Conservation (phyloP, 2,888 invertebrate genomes). For the Abrostola tripartita region DNA sequence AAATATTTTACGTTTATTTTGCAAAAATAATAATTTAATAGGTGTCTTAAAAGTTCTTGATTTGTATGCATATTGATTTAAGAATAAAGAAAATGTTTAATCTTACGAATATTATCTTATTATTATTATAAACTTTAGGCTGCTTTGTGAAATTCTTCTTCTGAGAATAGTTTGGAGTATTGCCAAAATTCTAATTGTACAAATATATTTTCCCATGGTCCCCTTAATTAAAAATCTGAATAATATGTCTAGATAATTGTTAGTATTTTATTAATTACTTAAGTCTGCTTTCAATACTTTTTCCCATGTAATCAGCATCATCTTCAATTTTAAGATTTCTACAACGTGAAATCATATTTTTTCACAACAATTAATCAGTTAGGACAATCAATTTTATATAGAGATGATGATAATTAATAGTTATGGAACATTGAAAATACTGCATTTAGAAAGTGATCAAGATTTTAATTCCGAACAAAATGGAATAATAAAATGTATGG, state of each 20-base stretch:
- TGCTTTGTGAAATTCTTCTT: background rate
- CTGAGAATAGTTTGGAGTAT: no score
- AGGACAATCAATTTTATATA: constrained; percentile 50
- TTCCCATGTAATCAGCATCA: constrained; percentile 47
- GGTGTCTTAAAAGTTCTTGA: background rate
- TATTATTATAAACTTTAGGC: no score
- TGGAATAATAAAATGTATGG: constrained; percentile 24
- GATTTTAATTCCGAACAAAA: constrained; percentile 19
- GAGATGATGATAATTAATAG: constrained; percentile 39
- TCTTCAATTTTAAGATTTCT: constrained; percentile 27
- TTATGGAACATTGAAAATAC: constrained; percentile 25
- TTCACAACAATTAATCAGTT: constrained; percentile 25
- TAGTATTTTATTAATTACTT: no score
- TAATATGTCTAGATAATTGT: no score
- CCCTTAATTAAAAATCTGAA: no score
- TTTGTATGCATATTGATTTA: constrained; percentile 16
- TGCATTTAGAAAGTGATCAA: constrained; percentile 47
- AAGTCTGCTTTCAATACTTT: constrained; percentile 5
- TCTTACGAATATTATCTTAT: constrained; percentile 38
- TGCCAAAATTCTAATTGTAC: no score
- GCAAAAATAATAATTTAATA: background rate
- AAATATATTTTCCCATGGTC: no score
- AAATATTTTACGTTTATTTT: background rate
- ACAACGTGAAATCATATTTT: constrained; percentile 40
- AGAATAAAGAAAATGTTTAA: constrained; percentile 25